Evolutionary conservation across 2,888 invertebrate species (phyloP).

Genomic region (Serrognathus titanus): DNA sequence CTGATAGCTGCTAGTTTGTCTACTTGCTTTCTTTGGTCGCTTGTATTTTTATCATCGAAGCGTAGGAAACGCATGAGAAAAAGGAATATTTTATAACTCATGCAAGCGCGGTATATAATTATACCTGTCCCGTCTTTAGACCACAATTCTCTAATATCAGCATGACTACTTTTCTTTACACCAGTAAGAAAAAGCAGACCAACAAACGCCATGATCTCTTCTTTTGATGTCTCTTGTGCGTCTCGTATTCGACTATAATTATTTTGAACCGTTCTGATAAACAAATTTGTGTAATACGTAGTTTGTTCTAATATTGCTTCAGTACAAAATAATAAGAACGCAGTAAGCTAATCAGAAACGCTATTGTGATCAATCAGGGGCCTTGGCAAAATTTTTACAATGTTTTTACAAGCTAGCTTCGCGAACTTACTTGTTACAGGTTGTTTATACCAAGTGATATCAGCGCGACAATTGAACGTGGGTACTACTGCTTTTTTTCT

Average conservation of each 20-base stretch:
- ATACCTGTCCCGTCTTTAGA: background rate
- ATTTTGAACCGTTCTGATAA: background rate
- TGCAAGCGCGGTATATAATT: background rate
- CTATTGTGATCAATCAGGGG: background rate
- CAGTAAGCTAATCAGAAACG: background rate
- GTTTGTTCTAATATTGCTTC: background rate
- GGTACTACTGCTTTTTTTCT: background rate
- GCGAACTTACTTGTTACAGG: background rate
- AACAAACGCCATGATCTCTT: too few species aligned
- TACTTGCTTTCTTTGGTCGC: conserved; percentile 3
- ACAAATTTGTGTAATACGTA: background rate
- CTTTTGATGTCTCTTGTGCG: background rate
- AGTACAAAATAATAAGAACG: background rate
- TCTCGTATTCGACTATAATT: background rate
- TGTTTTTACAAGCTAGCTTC: background rate
- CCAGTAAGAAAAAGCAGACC: too few species aligned
- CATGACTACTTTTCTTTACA: background rate
- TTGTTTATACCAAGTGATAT: background rate
- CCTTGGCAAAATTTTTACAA: background rate
- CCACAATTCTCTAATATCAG: background rate
- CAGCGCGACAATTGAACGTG: background rate
- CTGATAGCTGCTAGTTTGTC: conserved; percentile 8
- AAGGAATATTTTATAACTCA: background rate
- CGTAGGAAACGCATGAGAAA: background rate
- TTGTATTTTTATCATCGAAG: conserved; percentile 5